Percentiles rank a stretch among this genome's conserved stretches.
These are phyloP conservation scores for Heliconius ismenius DNA, from an alignment of 2,888 invertebrate species.

Conservation along the genomic window DNA sequence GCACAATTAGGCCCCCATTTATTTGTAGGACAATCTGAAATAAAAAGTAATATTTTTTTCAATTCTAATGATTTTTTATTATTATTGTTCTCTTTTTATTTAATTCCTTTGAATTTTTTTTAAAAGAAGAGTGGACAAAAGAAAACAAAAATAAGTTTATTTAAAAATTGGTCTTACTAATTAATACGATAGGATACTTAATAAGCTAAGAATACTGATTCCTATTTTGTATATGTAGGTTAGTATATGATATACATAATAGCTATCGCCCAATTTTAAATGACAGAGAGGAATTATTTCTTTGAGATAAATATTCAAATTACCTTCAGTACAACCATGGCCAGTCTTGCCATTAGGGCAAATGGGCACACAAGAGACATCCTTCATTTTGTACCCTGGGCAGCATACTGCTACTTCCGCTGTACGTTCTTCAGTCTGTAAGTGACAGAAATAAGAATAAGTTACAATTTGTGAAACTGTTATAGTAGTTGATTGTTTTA, in stretches of 20 bases:
- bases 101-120: too few species aligned
- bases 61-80: neutral
- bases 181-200: neutral
- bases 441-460: neutral
- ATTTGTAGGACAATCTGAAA: slow-evolving; percentile 84
- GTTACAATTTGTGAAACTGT: too few species aligned
- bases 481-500: too few species aligned
- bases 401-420: slow-evolving; percentile 88
- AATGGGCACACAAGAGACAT: slow-evolving; percentile 83
- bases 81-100: too few species aligned
- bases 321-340: slow-evolving; percentile 82
- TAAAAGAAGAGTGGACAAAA: too few species aligned
- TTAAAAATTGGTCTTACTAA: neutral
- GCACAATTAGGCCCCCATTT: slow-evolving; percentile 90
- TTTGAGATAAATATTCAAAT: neutral
- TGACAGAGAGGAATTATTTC: neutral
- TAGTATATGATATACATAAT: too few species aligned
- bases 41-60: neutral
- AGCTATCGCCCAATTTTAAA: too few species aligned
- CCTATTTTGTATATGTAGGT: too few species aligned
- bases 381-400: slow-evolving; percentile 85
- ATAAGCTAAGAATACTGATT: neutral
- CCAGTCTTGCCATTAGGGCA: slow-evolving; percentile 86
- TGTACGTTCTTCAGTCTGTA: slow-evolving; percentile 85
- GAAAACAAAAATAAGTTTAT: neutral